Evolutionary conservation across 1,140 invertebrate genomes (phyloP), one percentile per base, ranked within the genome.

Genomic region (Piezodorus guildinii): DNA sequence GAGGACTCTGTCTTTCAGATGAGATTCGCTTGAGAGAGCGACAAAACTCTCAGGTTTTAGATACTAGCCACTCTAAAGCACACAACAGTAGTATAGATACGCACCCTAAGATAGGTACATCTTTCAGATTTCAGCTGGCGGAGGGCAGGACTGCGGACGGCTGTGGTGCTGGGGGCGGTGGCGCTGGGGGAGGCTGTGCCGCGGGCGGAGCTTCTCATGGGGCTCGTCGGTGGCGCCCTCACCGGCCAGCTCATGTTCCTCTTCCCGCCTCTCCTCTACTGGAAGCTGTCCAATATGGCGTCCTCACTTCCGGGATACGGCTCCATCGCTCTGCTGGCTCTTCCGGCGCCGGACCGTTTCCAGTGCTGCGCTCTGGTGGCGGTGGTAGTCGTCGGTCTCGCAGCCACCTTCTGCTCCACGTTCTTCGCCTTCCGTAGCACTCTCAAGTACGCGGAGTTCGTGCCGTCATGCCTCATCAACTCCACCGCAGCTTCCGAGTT

Each of bases 141-240:
- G 71, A 78, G 94, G 9, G 86, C 87, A 62, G 72, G 86, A 0
- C 73, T 90, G 19, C 78, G 93, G 44, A 86, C 88, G 1, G 71
- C 77, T 0, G 74, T 94, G 2, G 79, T 92, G 15, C 77, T 81
- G 0, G 65, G 86, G 1, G 84, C 85, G 0, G 81, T 94, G 6
- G 81, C 90, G 19, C 75, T 94, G 6, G 91, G 84, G 0, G 87
- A 91, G 75, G 81, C 85, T 4, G 81, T 96, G 1, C 91, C 93
- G 0, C 79, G 85, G 67, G 95, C 95, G 72, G 91, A 93, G 66
- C 77, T 91, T n/a, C 84, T 96, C 3, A 87, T 96, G 83, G 83
- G 90, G 27, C 75, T 96, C 4, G 83, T 95, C 5, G 87, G 87
- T 6, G 91, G 91, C 16, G 86, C 87, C 0, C 80, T 94, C 0